phyloP scores from a whole-genome alignment of 2,113 vertebrate species.

The Thalassarche chlororhynchos region DNA sequence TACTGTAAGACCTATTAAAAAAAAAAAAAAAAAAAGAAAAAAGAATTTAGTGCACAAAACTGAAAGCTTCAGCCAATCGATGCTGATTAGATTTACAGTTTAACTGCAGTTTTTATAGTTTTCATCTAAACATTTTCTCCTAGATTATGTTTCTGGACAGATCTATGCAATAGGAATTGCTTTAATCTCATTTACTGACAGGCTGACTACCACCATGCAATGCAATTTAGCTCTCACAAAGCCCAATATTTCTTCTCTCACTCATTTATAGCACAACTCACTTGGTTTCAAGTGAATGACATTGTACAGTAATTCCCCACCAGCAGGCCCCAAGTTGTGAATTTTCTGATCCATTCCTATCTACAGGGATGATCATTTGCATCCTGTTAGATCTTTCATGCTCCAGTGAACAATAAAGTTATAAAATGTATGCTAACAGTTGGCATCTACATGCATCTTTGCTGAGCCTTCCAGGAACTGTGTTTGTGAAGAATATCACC shows the following conservation, averaged over 20 bases:
- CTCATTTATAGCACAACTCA: slow-evolving; percentile 31
- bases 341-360: slow-evolving; percentile 35
- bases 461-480: not conserved
- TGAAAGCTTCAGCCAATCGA: slow-evolving; percentile 56
- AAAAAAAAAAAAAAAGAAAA: not conserved
- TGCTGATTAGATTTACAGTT: slow-evolving; percentile 72
- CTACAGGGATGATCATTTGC: not conserved
- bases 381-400: not conserved
- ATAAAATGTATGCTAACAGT: not conserved
- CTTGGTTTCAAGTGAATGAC: slow-evolving; percentile 23
- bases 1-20: not conserved
- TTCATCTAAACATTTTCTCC: slow-evolving; percentile 68
- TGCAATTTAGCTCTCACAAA: slow-evolving; percentile 53
- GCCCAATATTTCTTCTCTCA: not conserved
- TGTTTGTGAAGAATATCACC: not conserved
- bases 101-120: slow-evolving; percentile 70
- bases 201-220: slow-evolving; percentile 37
- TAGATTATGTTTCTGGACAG: slow-evolving; percentile 64
- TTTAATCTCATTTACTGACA: slow-evolving; percentile 73
- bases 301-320: not conserved
- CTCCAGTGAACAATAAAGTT: not conserved
- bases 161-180: slow-evolving; percentile 72
- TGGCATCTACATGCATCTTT: not conserved
- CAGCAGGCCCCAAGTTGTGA: not conserved
- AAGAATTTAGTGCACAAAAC: slow-evolving; percentile 15